A percentile compares a stretch with the other conserved stretches of the same genome.
Evolutionary conservation across 2,113 vertebrate genomes (phyloP).

Genomic region (Toxostoma redivivum): DNA sequence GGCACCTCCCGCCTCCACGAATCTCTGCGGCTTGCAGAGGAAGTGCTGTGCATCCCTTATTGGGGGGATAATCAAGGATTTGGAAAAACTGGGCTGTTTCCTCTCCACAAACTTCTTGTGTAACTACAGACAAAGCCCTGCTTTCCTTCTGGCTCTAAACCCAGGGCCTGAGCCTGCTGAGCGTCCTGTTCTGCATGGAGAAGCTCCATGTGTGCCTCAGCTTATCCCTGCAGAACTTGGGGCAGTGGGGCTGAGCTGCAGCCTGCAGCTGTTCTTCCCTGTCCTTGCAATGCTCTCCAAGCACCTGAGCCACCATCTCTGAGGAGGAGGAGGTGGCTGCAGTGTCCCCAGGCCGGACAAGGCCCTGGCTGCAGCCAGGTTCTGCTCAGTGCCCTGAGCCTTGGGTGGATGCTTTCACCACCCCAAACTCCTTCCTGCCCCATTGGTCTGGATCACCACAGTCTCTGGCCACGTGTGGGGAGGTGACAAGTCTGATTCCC

Average conservation of each 20-base stretch:
- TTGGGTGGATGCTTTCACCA: not conserved
- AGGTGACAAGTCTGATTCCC: not conserved
- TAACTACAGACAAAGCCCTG: not conserved
- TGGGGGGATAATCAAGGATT: not conserved
- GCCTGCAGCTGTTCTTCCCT: not conserved
- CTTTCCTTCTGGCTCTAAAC: not conserved
- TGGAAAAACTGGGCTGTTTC: not conserved
- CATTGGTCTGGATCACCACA: not conserved
- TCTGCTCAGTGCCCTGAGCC: not conserved
- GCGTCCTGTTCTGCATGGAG: not conserved
- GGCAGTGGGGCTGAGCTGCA: not conserved
- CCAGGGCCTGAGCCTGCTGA: not conserved
- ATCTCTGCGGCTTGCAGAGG: not conserved
- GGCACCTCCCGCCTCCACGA: not conserved
- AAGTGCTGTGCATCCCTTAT: not conserved
- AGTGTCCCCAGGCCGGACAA: not conserved
- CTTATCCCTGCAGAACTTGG: not conserved
- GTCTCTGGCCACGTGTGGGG: accelerated
- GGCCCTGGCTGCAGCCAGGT: not conserved
- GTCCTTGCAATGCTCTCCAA: not conserved
- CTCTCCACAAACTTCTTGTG: not conserved
- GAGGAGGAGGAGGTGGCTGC: not conserved
- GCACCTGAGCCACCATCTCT: not conserved
- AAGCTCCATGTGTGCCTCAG: not conserved
- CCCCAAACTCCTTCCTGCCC: not conserved